Conservation (phyloP, 2,797 vertebrate species). For the Rousettus madagascariensis region DNA sequence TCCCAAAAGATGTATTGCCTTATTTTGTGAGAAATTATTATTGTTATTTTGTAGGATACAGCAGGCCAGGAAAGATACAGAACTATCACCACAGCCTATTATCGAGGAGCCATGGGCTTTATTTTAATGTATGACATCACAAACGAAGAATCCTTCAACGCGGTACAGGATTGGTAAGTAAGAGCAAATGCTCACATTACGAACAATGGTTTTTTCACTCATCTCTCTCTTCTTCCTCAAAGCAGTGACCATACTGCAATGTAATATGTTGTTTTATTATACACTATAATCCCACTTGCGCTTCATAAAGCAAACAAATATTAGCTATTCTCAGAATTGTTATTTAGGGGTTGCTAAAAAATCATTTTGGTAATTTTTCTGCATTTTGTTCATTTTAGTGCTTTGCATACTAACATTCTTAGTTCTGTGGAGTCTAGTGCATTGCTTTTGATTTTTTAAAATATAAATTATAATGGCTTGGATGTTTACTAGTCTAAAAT, state of each 20-base stretch:
- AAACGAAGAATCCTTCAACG: constrained; percentile 97
- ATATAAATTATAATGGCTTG: not conserved
- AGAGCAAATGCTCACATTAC: not conserved
- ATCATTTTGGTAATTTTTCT: not conserved
- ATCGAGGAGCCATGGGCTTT: constrained; percentile 98
- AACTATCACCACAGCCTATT: constrained; percentile 98
- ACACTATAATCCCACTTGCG: not conserved
- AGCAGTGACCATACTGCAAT: not conserved
- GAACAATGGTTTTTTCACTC: not conserved
- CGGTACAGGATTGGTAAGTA: constrained; percentile 98
- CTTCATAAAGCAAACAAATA: not conserved
- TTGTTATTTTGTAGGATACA: constrained; percentile 89
- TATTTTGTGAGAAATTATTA: not conserved
- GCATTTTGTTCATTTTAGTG: not conserved
- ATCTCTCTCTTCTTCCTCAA: not conserved
- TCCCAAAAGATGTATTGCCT: not conserved
- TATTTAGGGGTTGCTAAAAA: not conserved
- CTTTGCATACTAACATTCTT: not conserved
- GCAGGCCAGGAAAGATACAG: constrained; percentile 98
- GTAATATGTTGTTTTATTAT: not conserved
- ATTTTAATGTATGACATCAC: constrained; percentile 99
- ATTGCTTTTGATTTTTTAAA: not conserved
- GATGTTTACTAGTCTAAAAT: not conserved
- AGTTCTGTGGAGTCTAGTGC: not conserved
- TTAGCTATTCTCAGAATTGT: not conserved